phyloP scores from a whole-genome alignment of 2,113 vertebrate species.

The Oreochromis aureus region DNA sequence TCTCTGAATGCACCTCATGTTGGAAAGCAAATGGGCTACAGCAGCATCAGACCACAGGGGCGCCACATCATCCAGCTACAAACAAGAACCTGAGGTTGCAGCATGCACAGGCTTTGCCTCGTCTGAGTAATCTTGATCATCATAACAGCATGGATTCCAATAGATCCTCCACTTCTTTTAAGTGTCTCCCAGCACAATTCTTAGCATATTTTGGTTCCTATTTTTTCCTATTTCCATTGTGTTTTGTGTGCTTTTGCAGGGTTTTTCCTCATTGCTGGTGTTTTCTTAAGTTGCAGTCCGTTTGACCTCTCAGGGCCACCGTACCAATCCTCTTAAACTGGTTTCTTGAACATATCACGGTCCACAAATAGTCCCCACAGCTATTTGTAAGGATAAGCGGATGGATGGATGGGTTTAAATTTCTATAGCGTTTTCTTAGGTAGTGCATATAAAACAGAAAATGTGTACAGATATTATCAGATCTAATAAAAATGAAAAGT shows the following conservation, averaged over 20 bases:
- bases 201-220: no score
- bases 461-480: neutral
- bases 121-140: neutral
- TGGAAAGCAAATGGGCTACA: neutral
- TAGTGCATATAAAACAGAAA: neutral
- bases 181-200: no score
- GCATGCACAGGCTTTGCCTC: neutral
- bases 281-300: no score
- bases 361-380: no score
- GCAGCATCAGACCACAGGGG: neutral
- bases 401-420: neutral
- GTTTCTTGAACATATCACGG: no score
- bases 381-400: neutral
- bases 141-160: neutral
- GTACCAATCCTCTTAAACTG: no score
- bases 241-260: no score
- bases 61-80: neutral
- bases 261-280: no score
- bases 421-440: neutral
- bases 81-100: neutral
- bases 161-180: no score
- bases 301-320: no score
- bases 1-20: neutral
- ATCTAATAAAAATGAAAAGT: neutral
- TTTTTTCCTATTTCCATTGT: no score